These are phyloP conservation scores for Dicycla oo DNA, from an alignment of 2,888 invertebrate species.

Conservation along the genomic window DNA sequence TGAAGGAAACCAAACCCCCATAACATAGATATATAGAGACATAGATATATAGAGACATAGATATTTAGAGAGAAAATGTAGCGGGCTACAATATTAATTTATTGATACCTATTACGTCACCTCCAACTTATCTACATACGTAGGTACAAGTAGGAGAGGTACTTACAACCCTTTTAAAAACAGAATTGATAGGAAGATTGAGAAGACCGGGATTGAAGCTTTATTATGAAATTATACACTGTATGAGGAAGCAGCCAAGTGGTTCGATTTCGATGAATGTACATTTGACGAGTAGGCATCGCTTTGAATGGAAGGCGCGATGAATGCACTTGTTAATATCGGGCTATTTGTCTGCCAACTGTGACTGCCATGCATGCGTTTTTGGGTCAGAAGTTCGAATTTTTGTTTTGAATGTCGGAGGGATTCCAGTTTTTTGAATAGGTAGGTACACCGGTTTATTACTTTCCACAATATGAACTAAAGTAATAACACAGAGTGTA, in stretches of 20 bases:
- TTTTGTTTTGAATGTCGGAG: neutral
- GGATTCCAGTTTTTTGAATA: no score
- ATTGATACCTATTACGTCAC: neutral
- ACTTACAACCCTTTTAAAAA: neutral
- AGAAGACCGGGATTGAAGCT: constrained; percentile 18
- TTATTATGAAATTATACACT: constrained; percentile 17
- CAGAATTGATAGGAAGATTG: constrained; percentile 7
- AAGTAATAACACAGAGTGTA: neutral
- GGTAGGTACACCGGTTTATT: no score
- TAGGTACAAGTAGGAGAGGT: neutral
- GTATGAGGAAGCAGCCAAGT: constrained; percentile 40
- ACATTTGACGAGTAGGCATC: constrained; percentile 22
- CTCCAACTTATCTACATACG: neutral
- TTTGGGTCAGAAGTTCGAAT: neutral
- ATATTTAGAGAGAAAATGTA: neutral
- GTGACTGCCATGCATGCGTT: neutral
- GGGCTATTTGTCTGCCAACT: neutral
- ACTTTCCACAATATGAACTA: no score
- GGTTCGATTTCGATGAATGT: constrained; percentile 32
- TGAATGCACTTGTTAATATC: constrained; percentile 44
- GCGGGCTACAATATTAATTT: neutral
- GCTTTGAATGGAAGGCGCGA: constrained; percentile 37
- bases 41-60: no score
- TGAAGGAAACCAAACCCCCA: no score
- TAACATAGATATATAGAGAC: no score